phyloP scores from a whole-genome alignment of 2,113 vertebrate species.

The Galeopterus variegatus region DNA sequence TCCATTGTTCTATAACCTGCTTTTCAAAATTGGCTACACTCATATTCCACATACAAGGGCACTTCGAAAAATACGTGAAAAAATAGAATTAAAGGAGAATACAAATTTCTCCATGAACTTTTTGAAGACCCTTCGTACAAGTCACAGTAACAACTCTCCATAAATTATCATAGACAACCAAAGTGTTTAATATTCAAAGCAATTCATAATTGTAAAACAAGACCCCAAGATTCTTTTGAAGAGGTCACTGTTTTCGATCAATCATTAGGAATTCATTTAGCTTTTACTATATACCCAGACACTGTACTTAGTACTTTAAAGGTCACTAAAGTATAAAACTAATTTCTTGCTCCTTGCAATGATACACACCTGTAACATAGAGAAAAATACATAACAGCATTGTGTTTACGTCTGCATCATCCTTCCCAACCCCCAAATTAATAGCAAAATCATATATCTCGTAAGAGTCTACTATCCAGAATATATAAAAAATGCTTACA shows the following conservation, averaged over 20 bases:
- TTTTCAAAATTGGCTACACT: background rate
- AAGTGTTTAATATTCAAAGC: background rate
- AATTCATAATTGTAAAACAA: slow-evolving; percentile 19
- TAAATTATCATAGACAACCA: slow-evolving; percentile 8
- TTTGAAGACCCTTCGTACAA: background rate
- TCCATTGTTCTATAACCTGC: background rate
- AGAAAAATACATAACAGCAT: background rate
- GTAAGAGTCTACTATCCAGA: background rate
- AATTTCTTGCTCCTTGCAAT: slow-evolving; percentile 6
- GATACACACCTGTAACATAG: background rate
- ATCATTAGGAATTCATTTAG: background rate
- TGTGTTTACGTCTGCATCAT: background rate
- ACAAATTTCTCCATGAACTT: too few species aligned
- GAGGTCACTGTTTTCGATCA: background rate
- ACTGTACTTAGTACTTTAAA: background rate
- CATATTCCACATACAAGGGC: background rate
- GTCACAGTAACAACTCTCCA: background rate
- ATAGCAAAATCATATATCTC: background rate
- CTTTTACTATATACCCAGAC: background rate
- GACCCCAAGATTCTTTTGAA: background rate
- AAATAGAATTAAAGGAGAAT: too few species aligned
- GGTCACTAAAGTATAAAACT: background rate
- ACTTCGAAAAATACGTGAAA: too few species aligned
- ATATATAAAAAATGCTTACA: background rate
- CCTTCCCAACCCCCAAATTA: background rate